These are phyloP conservation scores for Dascyllus trimaculatus DNA, from an alignment of 2,113 vertebrate species.

Conservation along the genomic window DNA sequence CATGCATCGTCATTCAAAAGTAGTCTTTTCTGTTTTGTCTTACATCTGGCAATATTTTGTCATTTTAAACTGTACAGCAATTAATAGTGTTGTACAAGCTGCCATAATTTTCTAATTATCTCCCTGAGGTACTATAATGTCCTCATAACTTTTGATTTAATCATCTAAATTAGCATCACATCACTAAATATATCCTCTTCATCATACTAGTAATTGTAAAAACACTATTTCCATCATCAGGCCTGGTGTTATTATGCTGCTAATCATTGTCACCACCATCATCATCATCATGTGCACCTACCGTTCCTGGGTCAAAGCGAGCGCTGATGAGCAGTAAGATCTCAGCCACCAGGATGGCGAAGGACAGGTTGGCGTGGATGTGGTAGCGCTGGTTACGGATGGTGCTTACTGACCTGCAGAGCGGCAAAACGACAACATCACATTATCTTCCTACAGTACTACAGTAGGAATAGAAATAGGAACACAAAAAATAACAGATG, in stretches of 20 bases:
- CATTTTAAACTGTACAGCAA: too few relatives aligned
- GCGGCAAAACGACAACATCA: not conserved
- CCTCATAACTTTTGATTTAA: not conserved
- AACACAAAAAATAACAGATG: too few relatives aligned
- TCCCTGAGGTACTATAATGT: too few relatives aligned
- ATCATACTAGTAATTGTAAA: not conserved
- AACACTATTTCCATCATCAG: not conserved
- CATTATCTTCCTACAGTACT: not conserved
- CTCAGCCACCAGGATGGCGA: constrained; percentile 94
- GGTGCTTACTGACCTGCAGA: constrained; percentile 91
- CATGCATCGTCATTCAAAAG: too few relatives aligned
- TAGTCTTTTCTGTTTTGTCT: too few relatives aligned
- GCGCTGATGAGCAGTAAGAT: constrained; percentile 93
- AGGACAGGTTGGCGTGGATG: constrained; percentile 96
- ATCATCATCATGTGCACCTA: constrained; percentile 63
- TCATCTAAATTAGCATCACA: not conserved
- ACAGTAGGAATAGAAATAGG: not conserved
- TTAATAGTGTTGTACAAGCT: too few relatives aligned
- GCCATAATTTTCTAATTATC: too few relatives aligned
- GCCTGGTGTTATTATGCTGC: not conserved
- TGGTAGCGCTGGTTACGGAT: constrained; percentile 97
- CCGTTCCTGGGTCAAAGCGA: constrained; percentile 88
- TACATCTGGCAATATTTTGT: too few relatives aligned
- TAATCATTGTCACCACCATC: not conserved
- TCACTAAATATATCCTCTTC: not conserved